phyloP scores from a whole-genome alignment of 2,888 invertebrate species.

The Tachina lurida region DNA sequence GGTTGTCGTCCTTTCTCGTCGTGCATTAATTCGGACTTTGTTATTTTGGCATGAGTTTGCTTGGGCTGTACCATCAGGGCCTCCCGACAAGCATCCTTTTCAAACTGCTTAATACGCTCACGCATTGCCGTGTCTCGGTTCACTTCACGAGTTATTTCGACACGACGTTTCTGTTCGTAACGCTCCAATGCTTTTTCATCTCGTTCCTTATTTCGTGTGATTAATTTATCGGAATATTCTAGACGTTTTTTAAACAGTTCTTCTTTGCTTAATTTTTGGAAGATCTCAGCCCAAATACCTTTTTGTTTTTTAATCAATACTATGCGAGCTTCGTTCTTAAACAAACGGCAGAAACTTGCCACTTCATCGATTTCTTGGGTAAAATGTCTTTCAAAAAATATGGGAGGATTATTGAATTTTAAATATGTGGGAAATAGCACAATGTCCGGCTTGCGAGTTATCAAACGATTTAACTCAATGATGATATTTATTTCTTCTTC shows the following conservation, averaged over 20 bases:
- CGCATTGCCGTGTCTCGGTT: constrained; percentile 79
- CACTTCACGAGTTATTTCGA: constrained; percentile 80
- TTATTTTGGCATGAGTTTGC: constrained; percentile 75
- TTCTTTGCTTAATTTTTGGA: constrained; percentile 79
- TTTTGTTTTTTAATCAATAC: constrained; percentile 79
- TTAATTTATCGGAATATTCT: constrained; percentile 79
- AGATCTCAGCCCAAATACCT: constrained; percentile 81
- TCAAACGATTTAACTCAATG: constrained; percentile 80
- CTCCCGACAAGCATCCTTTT: constrained; percentile 77
- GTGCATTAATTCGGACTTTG: constrained; percentile 2
- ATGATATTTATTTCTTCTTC: constrained; percentile 82
- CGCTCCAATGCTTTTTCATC: constrained; percentile 79
- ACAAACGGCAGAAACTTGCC: constrained; percentile 80
- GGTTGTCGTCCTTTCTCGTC: background rate
- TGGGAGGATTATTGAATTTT: constrained; percentile 82
- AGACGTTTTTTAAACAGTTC: constrained; percentile 78
- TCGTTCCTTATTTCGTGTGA: constrained; percentile 79
- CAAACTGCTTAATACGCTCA: constrained; percentile 79
- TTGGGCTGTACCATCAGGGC: constrained; percentile 78
- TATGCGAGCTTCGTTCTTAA: constrained; percentile 81
- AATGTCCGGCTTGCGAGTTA: constrained; percentile 80
- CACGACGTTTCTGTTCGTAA: constrained; percentile 79
- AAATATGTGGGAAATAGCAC: constrained; percentile 80
- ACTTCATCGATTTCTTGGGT: constrained; percentile 80
- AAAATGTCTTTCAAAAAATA: constrained; percentile 82